Evolutionary conservation across 2,797 vertebrate genomes (phyloP).

Genomic region (Microchirus variegatus): DNA sequence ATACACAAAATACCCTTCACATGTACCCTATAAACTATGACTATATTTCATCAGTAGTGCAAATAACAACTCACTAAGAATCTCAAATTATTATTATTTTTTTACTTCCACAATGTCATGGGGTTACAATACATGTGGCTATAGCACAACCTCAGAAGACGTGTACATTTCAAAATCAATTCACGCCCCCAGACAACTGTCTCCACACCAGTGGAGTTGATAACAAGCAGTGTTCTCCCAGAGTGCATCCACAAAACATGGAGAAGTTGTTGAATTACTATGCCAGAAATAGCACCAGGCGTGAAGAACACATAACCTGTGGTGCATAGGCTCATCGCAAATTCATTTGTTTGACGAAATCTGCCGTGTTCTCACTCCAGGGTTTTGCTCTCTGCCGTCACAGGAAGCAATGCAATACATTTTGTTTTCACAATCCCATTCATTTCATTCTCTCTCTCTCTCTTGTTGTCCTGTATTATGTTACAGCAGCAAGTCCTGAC

Average conservation of each 20-base stretch:
- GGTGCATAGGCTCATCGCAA: slow-evolving; percentile 69
- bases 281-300: slow-evolving; percentile 86
- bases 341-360: slow-evolving; percentile 21
- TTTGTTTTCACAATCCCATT: too few species aligned
- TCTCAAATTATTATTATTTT: too few species aligned
- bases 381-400: slow-evolving; percentile 32
- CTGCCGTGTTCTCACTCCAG: slow-evolving; percentile 25
- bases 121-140: not conserved
- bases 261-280: slow-evolving; percentile 88
- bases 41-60: too few species aligned
- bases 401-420: slow-evolving; percentile 60
- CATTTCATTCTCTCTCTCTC: too few species aligned
- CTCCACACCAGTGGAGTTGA: slow-evolving; percentile 62
- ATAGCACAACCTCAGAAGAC: slow-evolving; percentile 13
- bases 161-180: slow-evolving; percentile 55
- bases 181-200: slow-evolving; percentile 21
- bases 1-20: too few species aligned
- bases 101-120: too few species aligned
- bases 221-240: slow-evolving; percentile 83
- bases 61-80: too few species aligned
- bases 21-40: too few species aligned
- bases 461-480: too few species aligned
- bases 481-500: too few species aligned
- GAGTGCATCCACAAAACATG: slow-evolving; percentile 87
- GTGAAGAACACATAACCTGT: slow-evolving; percentile 85